Base-by-base conservation (phyloP, 2,888 invertebrate genomes). In the Parnassius orleans region DNA sequence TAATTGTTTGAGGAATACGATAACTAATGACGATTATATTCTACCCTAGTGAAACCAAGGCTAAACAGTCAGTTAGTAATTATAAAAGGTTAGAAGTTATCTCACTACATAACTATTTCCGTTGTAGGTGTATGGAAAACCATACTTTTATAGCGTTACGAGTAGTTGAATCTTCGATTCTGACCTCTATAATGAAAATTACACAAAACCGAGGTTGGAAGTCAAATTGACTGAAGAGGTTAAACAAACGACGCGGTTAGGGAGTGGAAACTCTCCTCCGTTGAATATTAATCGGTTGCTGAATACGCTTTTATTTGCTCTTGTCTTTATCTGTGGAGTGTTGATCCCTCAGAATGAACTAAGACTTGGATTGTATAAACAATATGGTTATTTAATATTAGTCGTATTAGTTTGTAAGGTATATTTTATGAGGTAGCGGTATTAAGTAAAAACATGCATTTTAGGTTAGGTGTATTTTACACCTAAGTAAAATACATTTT, bases 221-320 rank as follows among this genome's bases (percentile, higher is more conserved):
- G 55, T 59, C 54, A 63, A 63, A 59, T 63, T 63, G 63, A 63
- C 63, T 63, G 55, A 59, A 63, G 63, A 63, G 59, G 63, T 63
- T 63, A 58, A 63, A 63, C 63, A 63, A 63, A 63, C 59, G 63
- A 63, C 63, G 59, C 63, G 63, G 63, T 63, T 55, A 59, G 63
- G 59, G 58, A 63, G 63, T 55, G 63, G 63, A 59, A 56, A 50
- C 63, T 59, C 59, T 63, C 55, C 55, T 59, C 59, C 59, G 63
- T 59, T 63, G 63, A 63, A 63, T 63, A 86, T 86, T 86, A 86
- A 86, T 86, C 84, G 84, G 79, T 82, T 71, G 79, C 86, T 86
- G 87, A 89, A 89, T 86, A 87, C 84, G 84, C 87, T 87, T 87
- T 87, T 88, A 86, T 88, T 89, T 88, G 86, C 83, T 83, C 83